These are phyloP conservation scores for Caerostris extrusa DNA, from an alignment of 1,140 invertebrate genomes.

Conservation along the genomic window DNA sequence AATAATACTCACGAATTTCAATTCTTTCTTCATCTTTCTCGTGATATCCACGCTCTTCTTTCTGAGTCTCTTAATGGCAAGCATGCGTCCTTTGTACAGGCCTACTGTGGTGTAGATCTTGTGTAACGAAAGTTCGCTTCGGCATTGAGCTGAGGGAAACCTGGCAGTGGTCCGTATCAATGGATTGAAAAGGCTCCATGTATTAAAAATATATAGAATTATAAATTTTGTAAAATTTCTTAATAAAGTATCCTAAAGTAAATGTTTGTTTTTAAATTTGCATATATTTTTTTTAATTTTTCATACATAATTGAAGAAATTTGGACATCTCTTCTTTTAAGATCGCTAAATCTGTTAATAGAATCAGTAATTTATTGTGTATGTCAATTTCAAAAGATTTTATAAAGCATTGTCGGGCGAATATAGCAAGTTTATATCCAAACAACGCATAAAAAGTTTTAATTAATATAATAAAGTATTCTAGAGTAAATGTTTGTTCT, in stretches of 20 bases:
- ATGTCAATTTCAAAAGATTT: no score
- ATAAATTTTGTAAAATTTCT: background rate
- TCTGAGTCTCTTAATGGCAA: constrained; percentile 93
- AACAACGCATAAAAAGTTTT: no score
- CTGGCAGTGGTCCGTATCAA: constrained; percentile 90
- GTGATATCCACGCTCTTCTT: constrained; percentile 94
- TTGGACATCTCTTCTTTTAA: no score
- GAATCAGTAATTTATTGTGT: no score
- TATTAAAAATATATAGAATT: background rate
- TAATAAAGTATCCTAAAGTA: background rate
- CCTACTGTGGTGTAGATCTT: constrained; percentile 94
- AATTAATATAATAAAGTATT: no score
- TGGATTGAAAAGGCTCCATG: constrained; percentile 81
- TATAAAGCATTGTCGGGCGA: no score
- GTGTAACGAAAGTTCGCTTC: constrained; percentile 92
- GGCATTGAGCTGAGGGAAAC: constrained; percentile 92
- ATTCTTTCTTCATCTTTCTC: constrained; percentile 95
- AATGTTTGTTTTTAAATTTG: background rate
- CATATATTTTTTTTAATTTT: background rate
- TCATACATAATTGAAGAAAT: background rate
- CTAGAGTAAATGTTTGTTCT: no score
- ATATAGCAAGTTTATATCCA: no score
- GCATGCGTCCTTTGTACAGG: constrained; percentile 91
- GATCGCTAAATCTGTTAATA: no score
- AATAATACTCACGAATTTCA: constrained; percentile 87